Evolutionary conservation across 2,113 vertebrate species (phyloP).

Genomic region (Channa maculata): DNA sequence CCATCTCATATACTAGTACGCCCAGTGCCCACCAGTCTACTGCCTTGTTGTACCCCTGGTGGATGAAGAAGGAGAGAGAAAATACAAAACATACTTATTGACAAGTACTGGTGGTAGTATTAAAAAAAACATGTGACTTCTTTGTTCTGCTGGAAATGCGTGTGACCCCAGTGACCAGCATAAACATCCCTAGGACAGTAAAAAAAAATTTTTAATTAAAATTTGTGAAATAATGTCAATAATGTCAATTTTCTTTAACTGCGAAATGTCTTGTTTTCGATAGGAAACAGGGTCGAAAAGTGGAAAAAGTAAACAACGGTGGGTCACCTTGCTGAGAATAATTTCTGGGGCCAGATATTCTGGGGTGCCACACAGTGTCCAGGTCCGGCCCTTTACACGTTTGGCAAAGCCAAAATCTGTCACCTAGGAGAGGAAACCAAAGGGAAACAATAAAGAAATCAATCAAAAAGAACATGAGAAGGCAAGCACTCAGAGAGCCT

Average conservation of each 20-base stretch:
- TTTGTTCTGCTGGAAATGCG: neutral
- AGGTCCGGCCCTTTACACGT: slow-evolving; percentile 93
- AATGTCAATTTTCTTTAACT: neutral
- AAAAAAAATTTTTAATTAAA: too few species aligned
- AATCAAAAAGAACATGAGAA: neutral
- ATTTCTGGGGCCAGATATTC: slow-evolving; percentile 95
- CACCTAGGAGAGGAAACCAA: slow-evolving; percentile 78
- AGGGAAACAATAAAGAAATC: neutral
- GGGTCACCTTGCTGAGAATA: slow-evolving; percentile 90
- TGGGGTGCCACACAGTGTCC: slow-evolving; percentile 94
- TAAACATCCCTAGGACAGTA: neutral
- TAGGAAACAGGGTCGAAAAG: neutral
- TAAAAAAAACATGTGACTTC: neutral
- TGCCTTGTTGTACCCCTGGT: slow-evolving; percentile 92
- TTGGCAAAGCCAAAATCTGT: slow-evolving; percentile 96
- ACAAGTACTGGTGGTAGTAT: too few species aligned
- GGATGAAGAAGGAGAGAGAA: neutral
- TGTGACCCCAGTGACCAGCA: neutral
- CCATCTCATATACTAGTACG: slow-evolving; percentile 96
- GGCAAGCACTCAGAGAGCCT: neutral
- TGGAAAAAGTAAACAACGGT: neutral
- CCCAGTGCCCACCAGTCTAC: slow-evolving; percentile 96
- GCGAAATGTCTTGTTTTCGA: neutral
- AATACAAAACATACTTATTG: neutral
- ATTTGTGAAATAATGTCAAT: neutral